Percentiles rank a stretch among this genome's conserved stretches.
Evolutionary conservation across 2,797 vertebrate species (phyloP).

Genomic region (Melanogrammus aeglefinus): DNA sequence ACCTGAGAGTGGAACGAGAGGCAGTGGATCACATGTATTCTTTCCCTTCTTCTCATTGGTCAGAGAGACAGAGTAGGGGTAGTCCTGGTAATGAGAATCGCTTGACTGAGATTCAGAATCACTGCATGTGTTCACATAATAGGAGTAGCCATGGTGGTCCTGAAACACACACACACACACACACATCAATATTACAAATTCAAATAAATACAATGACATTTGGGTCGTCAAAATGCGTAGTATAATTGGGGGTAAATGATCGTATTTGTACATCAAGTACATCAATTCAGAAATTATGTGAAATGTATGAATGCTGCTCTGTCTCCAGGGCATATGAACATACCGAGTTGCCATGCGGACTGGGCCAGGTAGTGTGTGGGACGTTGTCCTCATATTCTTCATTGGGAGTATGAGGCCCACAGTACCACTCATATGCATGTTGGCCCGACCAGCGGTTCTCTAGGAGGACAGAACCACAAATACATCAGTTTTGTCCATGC

Average conservation of each 20-base stretch:
- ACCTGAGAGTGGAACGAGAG: slow-evolving; percentile 67
- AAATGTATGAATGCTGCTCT: neutral
- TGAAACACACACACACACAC: slow-evolving; percentile 32
- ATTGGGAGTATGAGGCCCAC: slow-evolving; percentile 36
- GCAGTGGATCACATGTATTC: slow-evolving; percentile 45
- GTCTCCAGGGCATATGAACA: slow-evolving; percentile 32
- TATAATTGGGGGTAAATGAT: neutral
- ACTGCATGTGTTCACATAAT: slow-evolving; percentile 51
- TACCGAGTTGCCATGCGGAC: slow-evolving; percentile 63
- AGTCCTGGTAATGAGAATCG: slow-evolving; percentile 73
- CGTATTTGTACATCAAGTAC: neutral
- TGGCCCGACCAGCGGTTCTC: slow-evolving; percentile 74
- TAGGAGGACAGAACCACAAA: slow-evolving; percentile 31
- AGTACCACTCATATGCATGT: slow-evolving; percentile 72
- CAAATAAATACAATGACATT: neutral
- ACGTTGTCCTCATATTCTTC: slow-evolving; percentile 56
- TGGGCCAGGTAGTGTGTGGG: slow-evolving; percentile 47
- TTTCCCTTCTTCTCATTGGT: slow-evolving; percentile 48
- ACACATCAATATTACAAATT: neutral
- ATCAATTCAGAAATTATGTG: neutral
- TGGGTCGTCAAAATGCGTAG: neutral
- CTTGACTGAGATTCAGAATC: slow-evolving; percentile 80
- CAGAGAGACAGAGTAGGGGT: slow-evolving; percentile 67
- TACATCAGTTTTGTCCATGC: neutral
- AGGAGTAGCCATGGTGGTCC: slow-evolving; percentile 52